Conservation (phyloP, 2,797 vertebrate species). For the Urophycis tenuis region DNA sequence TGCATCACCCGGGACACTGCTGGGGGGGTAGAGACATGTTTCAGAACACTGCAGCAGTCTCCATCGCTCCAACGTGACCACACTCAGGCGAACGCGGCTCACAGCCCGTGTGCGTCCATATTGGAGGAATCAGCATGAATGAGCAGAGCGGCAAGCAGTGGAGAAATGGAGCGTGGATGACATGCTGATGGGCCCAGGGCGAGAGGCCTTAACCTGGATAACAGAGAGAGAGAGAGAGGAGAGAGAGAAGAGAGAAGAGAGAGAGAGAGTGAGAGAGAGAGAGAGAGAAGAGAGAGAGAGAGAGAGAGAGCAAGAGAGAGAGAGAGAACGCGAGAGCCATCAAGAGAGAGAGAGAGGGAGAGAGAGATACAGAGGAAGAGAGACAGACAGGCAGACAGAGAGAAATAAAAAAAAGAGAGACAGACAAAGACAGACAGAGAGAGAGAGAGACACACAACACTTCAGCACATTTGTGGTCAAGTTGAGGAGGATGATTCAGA, state of each 20-base stretch:
- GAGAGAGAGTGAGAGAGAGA: background rate
- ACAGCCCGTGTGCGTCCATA: slow-evolving; percentile 32
- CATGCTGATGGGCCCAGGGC: slow-evolving; percentile 70
- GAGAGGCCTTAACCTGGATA: slow-evolving; percentile 62
- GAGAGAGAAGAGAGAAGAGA: background rate
- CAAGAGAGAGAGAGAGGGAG: too few relatives aligned
- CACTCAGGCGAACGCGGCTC: slow-evolving; percentile 29
- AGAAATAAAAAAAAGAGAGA: too few relatives aligned
- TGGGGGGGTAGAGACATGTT: too few relatives aligned
- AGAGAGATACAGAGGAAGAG: too few relatives aligned
- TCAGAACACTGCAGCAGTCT: background rate
- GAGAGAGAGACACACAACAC: too few relatives aligned
- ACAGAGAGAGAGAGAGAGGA: slow-evolving; percentile 39
- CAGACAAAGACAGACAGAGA: too few relatives aligned
- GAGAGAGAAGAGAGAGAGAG: background rate
- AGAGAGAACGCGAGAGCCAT: too few relatives aligned
- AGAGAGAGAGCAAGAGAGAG: too few relatives aligned
- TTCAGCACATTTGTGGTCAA: background rate
- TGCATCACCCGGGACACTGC: too few relatives aligned
- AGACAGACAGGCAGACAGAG: too few relatives aligned
- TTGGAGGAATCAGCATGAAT: slow-evolving; percentile 42
- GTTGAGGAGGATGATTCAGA: slow-evolving; percentile 17
- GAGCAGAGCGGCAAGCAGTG: slow-evolving; percentile 48
- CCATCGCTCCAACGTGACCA: slow-evolving; percentile 7
- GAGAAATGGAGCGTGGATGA: slow-evolving; percentile 45